phyloP scores from a whole-genome alignment of 2,113 vertebrate genomes.

The Seriola dumerili region DNA sequence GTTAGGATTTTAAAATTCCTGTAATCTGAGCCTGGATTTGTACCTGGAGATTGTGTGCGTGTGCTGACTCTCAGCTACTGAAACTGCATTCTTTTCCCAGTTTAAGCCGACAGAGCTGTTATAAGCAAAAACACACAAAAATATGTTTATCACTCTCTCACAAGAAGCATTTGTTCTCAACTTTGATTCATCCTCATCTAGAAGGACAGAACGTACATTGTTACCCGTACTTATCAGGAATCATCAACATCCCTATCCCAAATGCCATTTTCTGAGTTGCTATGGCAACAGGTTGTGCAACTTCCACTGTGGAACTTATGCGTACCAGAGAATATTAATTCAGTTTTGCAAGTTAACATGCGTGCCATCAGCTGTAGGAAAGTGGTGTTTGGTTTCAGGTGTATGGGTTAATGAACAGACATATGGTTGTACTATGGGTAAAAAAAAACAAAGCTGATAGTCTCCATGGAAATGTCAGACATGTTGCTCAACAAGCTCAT shows the following conservation, averaged over 20 bases:
- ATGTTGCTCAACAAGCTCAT: slow-evolving; percentile 38
- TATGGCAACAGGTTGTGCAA: slow-evolving; percentile 59
- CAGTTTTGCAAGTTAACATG: slow-evolving; percentile 4
- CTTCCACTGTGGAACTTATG: slow-evolving; percentile 32
- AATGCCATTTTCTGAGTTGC: slow-evolving; percentile 62
- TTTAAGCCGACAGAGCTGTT: not conserved
- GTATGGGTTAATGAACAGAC: slow-evolving; percentile 39
- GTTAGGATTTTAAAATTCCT: not conserved
- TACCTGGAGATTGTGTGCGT: not conserved
- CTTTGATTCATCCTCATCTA: not conserved
- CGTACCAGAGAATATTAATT: slow-evolving; percentile 47
- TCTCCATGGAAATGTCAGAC: slow-evolving; percentile 48
- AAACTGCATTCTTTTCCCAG: not conserved
- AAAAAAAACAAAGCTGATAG: slow-evolving; percentile 5
- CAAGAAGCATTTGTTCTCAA: not conserved
- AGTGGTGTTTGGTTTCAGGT: slow-evolving; percentile 9
- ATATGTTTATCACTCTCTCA: not conserved
- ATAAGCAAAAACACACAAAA: not conserved
- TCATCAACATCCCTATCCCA: slow-evolving; percentile 38
- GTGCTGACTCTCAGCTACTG: not conserved
- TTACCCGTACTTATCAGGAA: slow-evolving; percentile 35
- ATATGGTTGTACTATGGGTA: slow-evolving; percentile 13
- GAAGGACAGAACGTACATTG: slow-evolving; percentile 20
- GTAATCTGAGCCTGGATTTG: not conserved
- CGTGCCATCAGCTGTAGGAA: slow-evolving; percentile 10